Base-by-base conservation (phyloP, 2,113 vertebrate species). In the Menidia beryllina region DNA sequence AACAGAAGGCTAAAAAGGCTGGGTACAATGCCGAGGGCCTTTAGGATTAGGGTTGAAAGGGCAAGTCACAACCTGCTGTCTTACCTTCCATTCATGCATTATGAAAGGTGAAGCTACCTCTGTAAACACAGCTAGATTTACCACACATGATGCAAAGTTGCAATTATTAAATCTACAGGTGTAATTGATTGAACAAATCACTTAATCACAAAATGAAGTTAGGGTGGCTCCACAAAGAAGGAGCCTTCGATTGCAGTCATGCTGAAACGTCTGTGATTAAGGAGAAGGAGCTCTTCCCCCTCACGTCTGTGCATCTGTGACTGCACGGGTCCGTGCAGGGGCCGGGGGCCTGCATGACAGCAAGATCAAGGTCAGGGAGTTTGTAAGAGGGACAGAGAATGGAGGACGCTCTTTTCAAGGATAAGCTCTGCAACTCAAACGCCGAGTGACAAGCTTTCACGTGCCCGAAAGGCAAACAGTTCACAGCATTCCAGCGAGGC, bases 381-480 rank as follows among this genome's bases (percentile, higher is more conserved):
- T 83, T 87, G 78, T 62, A 59, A 76, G 69, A 49, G 55, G 39
- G 12, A 38, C 26, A 67, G 69, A 80, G 63, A 81, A 76, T 61
- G 30, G n/a, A 69, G 58, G 71, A 87, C 82, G 59, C 21, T 71
- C 70, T 71, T 88, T 88, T 86, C 65, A 78, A 30, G 71, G 84
- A 87, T 87, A 81, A 84, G 81, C 84, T 82, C 70, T 77, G 74
- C 68, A 70, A 66, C 78, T 71, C 56, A 81, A 79, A 63, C 8
- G 51, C 17, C 7, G 61, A 78, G 69, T 54, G 84, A 89, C 85
- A 87, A 72, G 90, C 85, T 87, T 87, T 89, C 75, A 91, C 70
- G 21, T 60, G 73, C 76, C 85, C 77, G 76, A 82, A 91, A 90
- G 75, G 74, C 89, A 93, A 91, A 90, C 81, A 91, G 79, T 63